A percentile compares a stretch with the other conserved stretches of the same genome.
phyloP scores from a whole-genome alignment of 2,888 invertebrate species.

The Tipula lateralis region DNA sequence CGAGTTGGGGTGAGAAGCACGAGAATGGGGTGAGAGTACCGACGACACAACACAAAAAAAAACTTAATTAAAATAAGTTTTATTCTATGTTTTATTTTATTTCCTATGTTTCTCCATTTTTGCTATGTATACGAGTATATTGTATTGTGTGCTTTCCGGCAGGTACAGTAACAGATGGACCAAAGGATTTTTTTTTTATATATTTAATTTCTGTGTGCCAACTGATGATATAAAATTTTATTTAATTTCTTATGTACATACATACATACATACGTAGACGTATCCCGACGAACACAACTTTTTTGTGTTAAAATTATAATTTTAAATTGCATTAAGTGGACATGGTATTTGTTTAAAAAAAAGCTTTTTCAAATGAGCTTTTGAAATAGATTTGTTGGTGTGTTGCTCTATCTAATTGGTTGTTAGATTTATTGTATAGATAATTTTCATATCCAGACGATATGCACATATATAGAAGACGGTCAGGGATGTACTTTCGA shows the following conservation, averaged over 20 bases:
- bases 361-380: background rate
- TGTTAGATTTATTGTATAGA: background rate
- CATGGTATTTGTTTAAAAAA: background rate
- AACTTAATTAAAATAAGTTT: constrained; percentile 24
- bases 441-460: background rate
- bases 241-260: background rate
- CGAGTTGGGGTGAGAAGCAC: too few species aligned
- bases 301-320: background rate
- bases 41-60: background rate
- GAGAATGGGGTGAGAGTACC: too few species aligned
- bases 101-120: background rate
- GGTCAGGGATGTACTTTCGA: background rate
- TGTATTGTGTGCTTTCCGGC: constrained; percentile 24
- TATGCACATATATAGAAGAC: background rate
- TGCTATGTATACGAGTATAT: background rate
- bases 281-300: background rate
- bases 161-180: constrained; percentile 1
- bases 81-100: constrained; percentile 11
- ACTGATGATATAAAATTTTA: background rate
- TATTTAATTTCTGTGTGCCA: background rate
- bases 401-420: background rate
- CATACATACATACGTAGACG: background rate
- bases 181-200: background rate
- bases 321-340: background rate
- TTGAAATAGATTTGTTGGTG: background rate